Evolutionary conservation across 2,113 vertebrate species (phyloP), one percentile per base, ranked within the genome.

Genomic region (Lates calcarifer): DNA sequence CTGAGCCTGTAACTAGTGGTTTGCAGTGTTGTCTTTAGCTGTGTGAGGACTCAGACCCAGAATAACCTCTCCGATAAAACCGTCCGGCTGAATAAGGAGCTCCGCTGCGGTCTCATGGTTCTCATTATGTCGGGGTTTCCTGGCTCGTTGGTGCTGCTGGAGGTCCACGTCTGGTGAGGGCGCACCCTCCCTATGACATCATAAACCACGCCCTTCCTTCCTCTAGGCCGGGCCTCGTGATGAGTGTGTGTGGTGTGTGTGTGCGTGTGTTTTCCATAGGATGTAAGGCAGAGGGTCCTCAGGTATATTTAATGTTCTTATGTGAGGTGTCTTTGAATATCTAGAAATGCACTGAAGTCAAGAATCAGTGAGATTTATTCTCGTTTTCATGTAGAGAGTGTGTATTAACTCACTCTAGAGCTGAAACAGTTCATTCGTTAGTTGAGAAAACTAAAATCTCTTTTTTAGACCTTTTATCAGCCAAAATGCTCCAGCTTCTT

Each of bases 101-200:
- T 41, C 58, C 18, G 18, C 55, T 24, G 17, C 31, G 31, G 57
- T 57, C 22, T 37, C n/a, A 3, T 9, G 49, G 56, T 66, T 67
- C 28, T 84, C 62, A 65, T 76, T 81, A 84, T 1, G 24, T 28
- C 67, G 69, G 77, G 84, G 77, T 89, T 89, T 87, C 62, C 78
- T 68, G 81, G 73, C 29, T 43, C 29, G 29, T 33, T 18, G 58
- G 28, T 49, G 74, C 62, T 49, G 56, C 47, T 17, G 37, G 37
- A 11, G 33, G 4, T 35, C 33, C 4, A 35, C 12, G 41, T 13
- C 24, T 31, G 77, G 33, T 83, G 81, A 66, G 57, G 82, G 65
- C 84, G 73, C 82, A 31, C 84, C 87, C 58, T 65, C 57, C 66
- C 13, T 33, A 60, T 85, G 85, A 72, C 62, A 26, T 72, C 82